These are phyloP conservation scores for Pseudorasbora parva DNA, from an alignment of 2,113 vertebrate genomes.

Conservation along the genomic window DNA sequence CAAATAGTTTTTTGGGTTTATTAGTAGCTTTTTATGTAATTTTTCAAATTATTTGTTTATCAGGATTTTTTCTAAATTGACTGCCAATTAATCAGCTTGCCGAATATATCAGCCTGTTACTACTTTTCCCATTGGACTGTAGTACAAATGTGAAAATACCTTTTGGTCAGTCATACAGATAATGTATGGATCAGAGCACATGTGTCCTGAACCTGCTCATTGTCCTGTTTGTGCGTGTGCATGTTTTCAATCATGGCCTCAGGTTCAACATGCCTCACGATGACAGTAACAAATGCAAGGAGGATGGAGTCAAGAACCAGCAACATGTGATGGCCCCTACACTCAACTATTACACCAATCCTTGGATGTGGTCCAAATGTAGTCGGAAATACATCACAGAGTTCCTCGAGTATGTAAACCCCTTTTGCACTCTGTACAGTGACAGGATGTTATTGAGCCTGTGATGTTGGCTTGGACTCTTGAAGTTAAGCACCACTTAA, in stretches of 20 bases:
- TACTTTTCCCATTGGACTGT: background rate
- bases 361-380: conserved; percentile 99
- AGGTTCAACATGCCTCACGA: conserved; percentile 99
- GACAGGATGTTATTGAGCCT: background rate
- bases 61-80: no score
- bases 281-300: conserved; percentile 96
- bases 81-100: no score
- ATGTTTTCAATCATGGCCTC: conserved; percentile 28
- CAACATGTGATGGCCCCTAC: conserved; percentile 98
- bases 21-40: no score
- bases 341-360: conserved; percentile 95
- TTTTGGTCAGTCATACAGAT: background rate
- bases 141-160: background rate
- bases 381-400: conserved; percentile 99
- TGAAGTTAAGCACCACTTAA: background rate
- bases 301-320: conserved; percentile 92
- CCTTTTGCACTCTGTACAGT: conserved; percentile 32
- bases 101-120: no score
- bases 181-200: background rate
- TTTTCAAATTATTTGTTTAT: no score
- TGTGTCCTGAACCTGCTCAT: background rate
- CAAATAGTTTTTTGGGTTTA: no score
- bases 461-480: background rate
- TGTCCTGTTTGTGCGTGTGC: background rate
- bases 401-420: conserved; percentile 93